phyloP scores from a whole-genome alignment of 2,888 invertebrate species.

The Molanna angustata region DNA sequence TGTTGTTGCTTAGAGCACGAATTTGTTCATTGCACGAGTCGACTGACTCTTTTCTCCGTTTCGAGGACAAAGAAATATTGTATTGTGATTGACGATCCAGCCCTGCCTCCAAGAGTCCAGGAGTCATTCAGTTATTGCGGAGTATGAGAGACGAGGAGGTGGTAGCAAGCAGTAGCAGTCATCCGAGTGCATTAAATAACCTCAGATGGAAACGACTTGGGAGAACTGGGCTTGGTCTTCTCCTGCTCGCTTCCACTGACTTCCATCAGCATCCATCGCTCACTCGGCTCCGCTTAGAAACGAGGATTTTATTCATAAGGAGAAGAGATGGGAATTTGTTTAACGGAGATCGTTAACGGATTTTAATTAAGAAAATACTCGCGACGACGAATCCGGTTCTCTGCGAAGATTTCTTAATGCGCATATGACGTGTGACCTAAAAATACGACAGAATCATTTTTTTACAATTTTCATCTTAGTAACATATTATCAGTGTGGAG shows the following conservation, averaged over 20 bases:
- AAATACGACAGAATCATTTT: too few species aligned
- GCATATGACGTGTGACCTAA: too few species aligned
- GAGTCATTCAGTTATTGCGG: constrained; percentile 1
- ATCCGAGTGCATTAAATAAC: constrained; percentile 33
- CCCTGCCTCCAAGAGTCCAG: constrained; percentile 10
- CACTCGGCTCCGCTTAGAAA: constrained; percentile 8
- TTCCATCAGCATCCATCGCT: background rate
- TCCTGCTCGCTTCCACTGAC: background rate
- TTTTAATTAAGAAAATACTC: constrained; percentile 32
- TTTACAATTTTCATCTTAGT: too few species aligned
- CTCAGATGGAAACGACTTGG: constrained; percentile 33
- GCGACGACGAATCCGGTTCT: too few species aligned
- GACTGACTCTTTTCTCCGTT: too few species aligned
- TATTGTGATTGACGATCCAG: background rate
- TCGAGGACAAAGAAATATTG: too few species aligned
- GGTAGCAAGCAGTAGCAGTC: constrained; percentile 27
- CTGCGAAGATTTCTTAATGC: too few species aligned
- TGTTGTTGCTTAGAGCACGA: too few species aligned
- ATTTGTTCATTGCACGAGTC: too few species aligned
- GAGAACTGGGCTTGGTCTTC: constrained; percentile 13
- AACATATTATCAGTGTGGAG: too few species aligned
- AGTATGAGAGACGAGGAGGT: background rate
- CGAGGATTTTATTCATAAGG: constrained; percentile 30
- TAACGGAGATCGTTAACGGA: constrained; percentile 26
- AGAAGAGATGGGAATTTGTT: constrained; percentile 28